Evolutionary conservation across 2,888 invertebrate genomes (phyloP), one percentile per base, ranked within the genome.

Genomic region (Odontocerum albicorne): DNA sequence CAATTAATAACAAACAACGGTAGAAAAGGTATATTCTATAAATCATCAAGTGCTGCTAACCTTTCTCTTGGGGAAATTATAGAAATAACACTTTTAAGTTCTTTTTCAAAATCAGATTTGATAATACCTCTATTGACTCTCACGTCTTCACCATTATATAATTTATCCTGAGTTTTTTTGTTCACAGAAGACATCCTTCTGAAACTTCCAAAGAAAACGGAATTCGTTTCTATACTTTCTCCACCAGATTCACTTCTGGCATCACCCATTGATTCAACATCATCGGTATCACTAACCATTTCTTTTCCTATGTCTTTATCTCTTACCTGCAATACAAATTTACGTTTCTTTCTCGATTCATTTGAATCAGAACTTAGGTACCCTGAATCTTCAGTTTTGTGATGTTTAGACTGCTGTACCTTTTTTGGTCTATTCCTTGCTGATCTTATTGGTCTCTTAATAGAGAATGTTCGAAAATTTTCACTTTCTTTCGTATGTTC

Each of bases 221-320:
- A 92, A 71, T 92, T 90, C 0, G 92, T 92, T 66, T 90, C 92
- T 2, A 91, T 81, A 70, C 91, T 92, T 67, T 92, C 92, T 1
- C 88, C 92, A 0, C 92, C 92, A 17, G 91, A 92, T 69, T 92
- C 92, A 67, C 91, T 90, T 61, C 87, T 84, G 7, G 87, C 91
- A 63, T 90, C 90, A 39, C 86, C 86, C 47, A 86, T 74, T 19
- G 87, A 88, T 66, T 90, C 90, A 53, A 89, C 84, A 15, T 90
- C 89, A 64, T 84, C 89, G 60, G 88, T 83, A 63, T 84, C 81
- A 55, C 84, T 79, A 63, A 80, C 72, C 62, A 81, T 68, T 47
- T 68, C 62, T 40, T 52, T 68, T 33, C 43, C 46, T 44, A 58
- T 55, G 16, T 50, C 50, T 60, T 57, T 63, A 56, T 60, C 63